phyloP scores from a whole-genome alignment of 2,888 invertebrate species.

The Hemaris fuciformis region DNA sequence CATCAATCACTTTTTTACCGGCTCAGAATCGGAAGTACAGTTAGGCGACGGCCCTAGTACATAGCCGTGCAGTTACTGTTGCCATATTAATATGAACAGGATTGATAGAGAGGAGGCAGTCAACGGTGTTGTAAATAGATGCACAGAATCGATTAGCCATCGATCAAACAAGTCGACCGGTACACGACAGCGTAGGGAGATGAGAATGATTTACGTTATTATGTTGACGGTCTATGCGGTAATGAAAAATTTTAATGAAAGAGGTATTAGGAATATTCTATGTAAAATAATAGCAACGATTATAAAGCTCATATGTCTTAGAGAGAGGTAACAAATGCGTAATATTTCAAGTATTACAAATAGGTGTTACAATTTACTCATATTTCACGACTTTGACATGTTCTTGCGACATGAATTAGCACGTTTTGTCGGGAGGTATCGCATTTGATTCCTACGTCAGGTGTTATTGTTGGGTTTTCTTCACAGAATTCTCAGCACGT shows the following conservation, averaged over 20 bases:
- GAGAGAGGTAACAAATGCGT: too few relatives aligned
- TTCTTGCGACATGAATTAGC: too few relatives aligned
- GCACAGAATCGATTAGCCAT: background rate
- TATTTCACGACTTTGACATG: too few relatives aligned
- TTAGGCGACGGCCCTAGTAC: background rate
- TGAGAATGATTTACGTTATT: background rate
- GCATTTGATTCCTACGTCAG: too few relatives aligned
- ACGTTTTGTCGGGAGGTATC: too few relatives aligned
- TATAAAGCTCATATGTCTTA: too few relatives aligned
- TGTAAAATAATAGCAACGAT: background rate
- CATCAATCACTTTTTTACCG: background rate
- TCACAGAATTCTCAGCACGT: too few relatives aligned
- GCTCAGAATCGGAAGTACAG: background rate
- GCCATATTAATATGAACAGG: background rate
- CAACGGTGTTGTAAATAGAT: constrained; percentile 13
- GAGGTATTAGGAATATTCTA: background rate
- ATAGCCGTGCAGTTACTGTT: constrained; percentile 11
- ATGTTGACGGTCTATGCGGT: background rate
- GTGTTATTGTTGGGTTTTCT: too few relatives aligned
- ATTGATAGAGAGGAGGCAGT: background rate
- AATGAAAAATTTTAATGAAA: background rate
- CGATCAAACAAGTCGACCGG: constrained; percentile 1
- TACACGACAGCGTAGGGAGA: background rate
- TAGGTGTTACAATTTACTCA: too few relatives aligned
- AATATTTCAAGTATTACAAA: too few relatives aligned